A percentile compares a stretch with the other conserved stretches of the same genome.
Conservation (phyloP, 2,888 invertebrate species). For the Digitonthophagus gazella region DNA sequence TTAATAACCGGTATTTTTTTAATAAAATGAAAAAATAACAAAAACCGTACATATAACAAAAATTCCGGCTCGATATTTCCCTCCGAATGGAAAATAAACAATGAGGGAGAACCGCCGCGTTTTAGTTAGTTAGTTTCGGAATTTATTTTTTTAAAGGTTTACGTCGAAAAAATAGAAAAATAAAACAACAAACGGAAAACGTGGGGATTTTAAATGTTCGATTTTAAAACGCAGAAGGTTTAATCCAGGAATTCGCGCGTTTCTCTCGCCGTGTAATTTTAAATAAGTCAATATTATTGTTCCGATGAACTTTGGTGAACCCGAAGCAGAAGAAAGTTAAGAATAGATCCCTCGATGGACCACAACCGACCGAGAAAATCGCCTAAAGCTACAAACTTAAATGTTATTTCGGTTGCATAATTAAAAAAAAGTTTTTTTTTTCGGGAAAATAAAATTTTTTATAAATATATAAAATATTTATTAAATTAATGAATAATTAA, state of each 20-base stretch:
- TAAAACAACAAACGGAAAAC: not conserved
- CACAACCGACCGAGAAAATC: not conserved
- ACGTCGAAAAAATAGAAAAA: not conserved
- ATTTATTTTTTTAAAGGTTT: not conserved
- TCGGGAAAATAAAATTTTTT: too few relatives aligned
- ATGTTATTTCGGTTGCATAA: slow-evolving; percentile 1
- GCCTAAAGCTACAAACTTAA: not conserved
- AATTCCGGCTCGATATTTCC: not conserved
- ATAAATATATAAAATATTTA: too few relatives aligned
- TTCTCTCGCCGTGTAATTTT: slow-evolving; percentile 23
- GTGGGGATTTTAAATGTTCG: too few relatives aligned
- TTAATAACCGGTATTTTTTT: too few relatives aligned
- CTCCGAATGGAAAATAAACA: not conserved
- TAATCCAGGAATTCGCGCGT: not conserved
- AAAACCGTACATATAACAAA: not conserved
- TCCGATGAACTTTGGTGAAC: slow-evolving; percentile 23
- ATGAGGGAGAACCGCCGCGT: not conserved
- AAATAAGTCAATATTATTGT: slow-evolving; percentile 26
- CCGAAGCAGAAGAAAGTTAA: not conserved
- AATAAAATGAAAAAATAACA: not conserved
- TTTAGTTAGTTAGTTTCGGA: not conserved
- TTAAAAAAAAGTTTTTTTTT: too few relatives aligned
- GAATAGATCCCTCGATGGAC: not conserved
- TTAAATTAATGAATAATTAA: too few relatives aligned
- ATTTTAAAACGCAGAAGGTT: not conserved